Evolutionary conservation across 2,113 vertebrate genomes (phyloP), one percentile per base, ranked within the genome.

Genomic region (Turdus rufiventris): DNA sequence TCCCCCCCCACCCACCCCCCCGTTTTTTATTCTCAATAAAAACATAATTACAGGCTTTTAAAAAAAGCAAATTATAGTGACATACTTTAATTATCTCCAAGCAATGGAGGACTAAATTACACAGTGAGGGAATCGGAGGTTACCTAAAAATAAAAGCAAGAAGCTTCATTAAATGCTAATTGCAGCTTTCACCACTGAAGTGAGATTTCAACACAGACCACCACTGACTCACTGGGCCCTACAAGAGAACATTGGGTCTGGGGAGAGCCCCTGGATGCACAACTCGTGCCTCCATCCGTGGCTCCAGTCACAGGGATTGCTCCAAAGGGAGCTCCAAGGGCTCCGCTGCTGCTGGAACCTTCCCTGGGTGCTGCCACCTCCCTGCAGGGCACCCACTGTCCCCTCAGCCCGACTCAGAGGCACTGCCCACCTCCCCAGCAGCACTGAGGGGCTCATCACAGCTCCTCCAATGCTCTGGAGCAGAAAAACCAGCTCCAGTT

Each of bases 91-190:
- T 98, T 98, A 98, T 98, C 97, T 93, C 94, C 91, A 67, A 97
- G 98, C 97, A 96, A 97, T 97, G 97, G 93, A 83, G 93, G 98
- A 97, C 98, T 98, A 98, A 98, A 97, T 97, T 98, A 97, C 96
- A 97, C 80, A 97, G 97, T 92, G 97, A 97, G 96, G 93, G 96
- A 97, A 97, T 97, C 77, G 57, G 96, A 97, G 98, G 98, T 97
- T 97, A 97, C 98, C 98, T 98, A 98, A 98, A 98, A 98, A 98
- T 98, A 98, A 98, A 97, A 97, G 97, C 96, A 97, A 97, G 96
- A 97, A 97, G 93, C 97, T 97, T 98, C 98, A 97, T 98, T 98
- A 98, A 97, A 98, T 97, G 97, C 97, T 98, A 98, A 98, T 98
- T 98, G 97, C 97, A 91, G 95, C 97, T 97, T 97, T 97, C 72